These are phyloP conservation scores for Lydus trimaculatus DNA, from an alignment of 2,888 invertebrate genomes.

Conservation along the genomic window DNA sequence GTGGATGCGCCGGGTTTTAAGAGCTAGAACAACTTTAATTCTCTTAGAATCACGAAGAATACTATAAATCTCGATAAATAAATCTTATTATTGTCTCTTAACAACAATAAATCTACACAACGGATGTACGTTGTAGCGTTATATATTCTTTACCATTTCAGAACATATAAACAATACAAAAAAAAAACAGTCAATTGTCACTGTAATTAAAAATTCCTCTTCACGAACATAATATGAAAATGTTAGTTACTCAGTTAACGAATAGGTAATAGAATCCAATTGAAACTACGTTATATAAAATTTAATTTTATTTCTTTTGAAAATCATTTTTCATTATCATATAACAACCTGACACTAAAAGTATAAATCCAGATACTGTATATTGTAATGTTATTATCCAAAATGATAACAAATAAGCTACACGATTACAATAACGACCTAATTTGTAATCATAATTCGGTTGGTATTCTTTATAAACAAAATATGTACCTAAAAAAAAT, in stretches of 20 bases:
- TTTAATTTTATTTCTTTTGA: slow-evolving; percentile 35
- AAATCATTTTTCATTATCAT: slow-evolving; percentile 53
- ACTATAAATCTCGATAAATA: not conserved
- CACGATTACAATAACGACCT: slow-evolving; percentile 46
- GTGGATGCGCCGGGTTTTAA: not conserved
- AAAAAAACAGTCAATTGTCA: too few relatives aligned
- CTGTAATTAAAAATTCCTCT: too few relatives aligned
- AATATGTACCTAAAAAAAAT: slow-evolving; percentile 44
- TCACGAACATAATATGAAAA: too few relatives aligned
- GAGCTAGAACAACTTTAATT: not conserved
- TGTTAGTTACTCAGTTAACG: not conserved
- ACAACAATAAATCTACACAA: not conserved
- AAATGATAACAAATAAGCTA: slow-evolving; percentile 52
- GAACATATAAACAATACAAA: too few relatives aligned
- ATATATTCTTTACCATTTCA: too few relatives aligned
- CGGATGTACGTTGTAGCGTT: too few relatives aligned
- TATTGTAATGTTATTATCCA: slow-evolving; percentile 55
- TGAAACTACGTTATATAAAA: not conserved
- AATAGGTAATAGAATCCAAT: not conserved
- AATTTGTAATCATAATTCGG: slow-evolving; percentile 45
- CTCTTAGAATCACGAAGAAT: not conserved
- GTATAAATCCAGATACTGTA: slow-evolving; percentile 47
- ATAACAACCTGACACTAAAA: slow-evolving; percentile 51
- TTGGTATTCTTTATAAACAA: slow-evolving; percentile 52
- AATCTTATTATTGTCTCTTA: not conserved